phyloP scores from a whole-genome alignment of 2,113 vertebrate genomes.

The Anseranas semipalmata region DNA sequence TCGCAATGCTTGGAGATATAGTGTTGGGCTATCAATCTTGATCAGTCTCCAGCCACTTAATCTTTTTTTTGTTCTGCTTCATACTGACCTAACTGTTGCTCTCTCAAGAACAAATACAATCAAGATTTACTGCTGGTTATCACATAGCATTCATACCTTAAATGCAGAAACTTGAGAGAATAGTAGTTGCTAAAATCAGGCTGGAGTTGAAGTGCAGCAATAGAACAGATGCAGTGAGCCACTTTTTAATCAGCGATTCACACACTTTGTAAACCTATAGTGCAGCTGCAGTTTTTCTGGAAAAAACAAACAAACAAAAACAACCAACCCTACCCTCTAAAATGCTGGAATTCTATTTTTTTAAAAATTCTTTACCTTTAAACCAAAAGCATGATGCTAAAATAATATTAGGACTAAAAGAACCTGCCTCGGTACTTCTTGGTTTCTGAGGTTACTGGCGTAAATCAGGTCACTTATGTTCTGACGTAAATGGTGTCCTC shows the following conservation, averaged over 20 bases:
- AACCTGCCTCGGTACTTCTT: not conserved
- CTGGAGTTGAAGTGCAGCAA: not conserved
- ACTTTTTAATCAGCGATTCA: not conserved
- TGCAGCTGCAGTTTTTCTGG: not conserved
- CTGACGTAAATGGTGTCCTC: not conserved
- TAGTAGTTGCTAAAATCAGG: not conserved
- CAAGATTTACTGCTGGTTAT: not conserved
- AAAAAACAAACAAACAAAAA: not conserved
- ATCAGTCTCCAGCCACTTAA: not conserved
- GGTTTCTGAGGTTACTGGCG: not conserved
- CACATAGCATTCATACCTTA: not conserved
- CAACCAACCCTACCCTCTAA: not conserved
- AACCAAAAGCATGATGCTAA: not conserved
- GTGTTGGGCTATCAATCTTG: not conserved
- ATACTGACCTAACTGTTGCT: not conserved
- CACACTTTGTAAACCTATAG: not conserved
- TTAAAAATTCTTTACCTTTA: not conserved
- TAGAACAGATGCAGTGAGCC: not conserved
- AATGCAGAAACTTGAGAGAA: not conserved
- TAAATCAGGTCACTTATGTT: not conserved
- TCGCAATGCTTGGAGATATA: not conserved
- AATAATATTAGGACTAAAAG: not conserved
- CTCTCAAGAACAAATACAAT: not conserved
- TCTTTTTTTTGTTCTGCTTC: not conserved
- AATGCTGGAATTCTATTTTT: not conserved